A percentile compares a stretch with the other conserved stretches of the same genome.
phyloP scores from a whole-genome alignment of 2,888 invertebrate genomes.

The Cylloceria caligata region DNA sequence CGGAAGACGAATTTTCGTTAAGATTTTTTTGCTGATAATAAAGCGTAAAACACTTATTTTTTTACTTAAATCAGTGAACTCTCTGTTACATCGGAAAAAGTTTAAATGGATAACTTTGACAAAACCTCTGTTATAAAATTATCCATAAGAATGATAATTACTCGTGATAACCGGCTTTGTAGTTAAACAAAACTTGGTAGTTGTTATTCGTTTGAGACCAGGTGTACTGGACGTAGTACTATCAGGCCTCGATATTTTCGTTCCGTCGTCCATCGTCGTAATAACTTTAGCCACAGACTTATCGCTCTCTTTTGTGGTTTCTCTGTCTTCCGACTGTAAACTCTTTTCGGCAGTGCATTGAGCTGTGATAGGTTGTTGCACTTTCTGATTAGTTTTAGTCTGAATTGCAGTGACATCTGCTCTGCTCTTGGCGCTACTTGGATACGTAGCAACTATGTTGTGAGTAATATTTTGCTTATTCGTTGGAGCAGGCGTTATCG shows the following conservation, averaged over 20 bases:
- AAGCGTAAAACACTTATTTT: no score
- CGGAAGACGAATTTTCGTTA: no score
- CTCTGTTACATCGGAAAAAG: no score
- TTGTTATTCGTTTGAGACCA: conserved; percentile 45
- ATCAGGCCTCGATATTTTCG: conserved; percentile 64
- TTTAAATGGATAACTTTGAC: no score
- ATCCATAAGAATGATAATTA: conserved; percentile 49
- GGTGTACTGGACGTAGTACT: conserved; percentile 55
- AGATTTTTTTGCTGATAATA: no score
- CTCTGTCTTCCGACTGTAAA: conserved; percentile 35
- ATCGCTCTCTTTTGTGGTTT: conserved; percentile 12
- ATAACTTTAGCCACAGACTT: conserved; percentile 11
- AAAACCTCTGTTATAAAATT: no score
- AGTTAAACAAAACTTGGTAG: conserved; percentile 64
- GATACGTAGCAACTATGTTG: conserved; percentile 30
- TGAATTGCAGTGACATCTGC: conserved; percentile 34
- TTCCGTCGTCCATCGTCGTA: conserved; percentile 28
- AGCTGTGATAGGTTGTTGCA: conserved; percentile 35
- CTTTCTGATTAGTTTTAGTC: conserved; percentile 32
- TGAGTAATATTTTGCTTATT: conserved; percentile 38
- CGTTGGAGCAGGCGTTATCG: conserved; percentile 5
- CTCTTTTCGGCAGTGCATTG: conserved; percentile 42
- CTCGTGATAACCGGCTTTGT: conserved; percentile 71
- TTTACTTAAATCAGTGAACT: no score
- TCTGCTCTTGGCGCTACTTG: conserved; percentile 23